Conservation (phyloP, 2,113 vertebrate species). For the Aptenodytes forsteri region DNA sequence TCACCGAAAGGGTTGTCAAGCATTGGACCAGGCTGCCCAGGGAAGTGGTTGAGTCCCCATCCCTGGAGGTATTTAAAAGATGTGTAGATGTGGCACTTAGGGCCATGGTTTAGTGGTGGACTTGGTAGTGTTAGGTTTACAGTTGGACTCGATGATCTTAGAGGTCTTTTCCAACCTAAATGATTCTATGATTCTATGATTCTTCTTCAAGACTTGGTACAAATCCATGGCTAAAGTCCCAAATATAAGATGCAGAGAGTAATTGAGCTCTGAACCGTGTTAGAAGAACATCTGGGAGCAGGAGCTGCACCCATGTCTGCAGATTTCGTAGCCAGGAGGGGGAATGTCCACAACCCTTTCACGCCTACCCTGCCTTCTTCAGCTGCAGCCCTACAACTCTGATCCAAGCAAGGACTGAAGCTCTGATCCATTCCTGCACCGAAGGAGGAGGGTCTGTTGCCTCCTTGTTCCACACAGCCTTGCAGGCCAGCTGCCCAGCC, state of each 20-base stretch:
- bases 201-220: background rate
- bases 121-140: no score
- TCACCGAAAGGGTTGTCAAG: no score
- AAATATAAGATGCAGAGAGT: background rate
- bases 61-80: no score
- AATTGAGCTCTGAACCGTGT: background rate
- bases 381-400: background rate
- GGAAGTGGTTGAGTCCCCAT: no score
- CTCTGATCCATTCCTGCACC: background rate
- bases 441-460: background rate
- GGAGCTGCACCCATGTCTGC: fast-evolving
- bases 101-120: no score
- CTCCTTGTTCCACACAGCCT: background rate
- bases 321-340: background rate
- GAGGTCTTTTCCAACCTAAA: no score
- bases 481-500: background rate
- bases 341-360: background rate
- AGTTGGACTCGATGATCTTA: no score
- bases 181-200: no score
- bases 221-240: background rate
- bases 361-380: background rate
- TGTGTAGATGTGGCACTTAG: no score
- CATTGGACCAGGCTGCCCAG: no score
- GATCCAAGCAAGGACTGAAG: background rate
- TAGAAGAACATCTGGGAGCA: background rate